These are phyloP conservation scores for Dusona sp. DNA, from an alignment of 2,888 invertebrate genomes.

Conservation along the genomic window DNA sequence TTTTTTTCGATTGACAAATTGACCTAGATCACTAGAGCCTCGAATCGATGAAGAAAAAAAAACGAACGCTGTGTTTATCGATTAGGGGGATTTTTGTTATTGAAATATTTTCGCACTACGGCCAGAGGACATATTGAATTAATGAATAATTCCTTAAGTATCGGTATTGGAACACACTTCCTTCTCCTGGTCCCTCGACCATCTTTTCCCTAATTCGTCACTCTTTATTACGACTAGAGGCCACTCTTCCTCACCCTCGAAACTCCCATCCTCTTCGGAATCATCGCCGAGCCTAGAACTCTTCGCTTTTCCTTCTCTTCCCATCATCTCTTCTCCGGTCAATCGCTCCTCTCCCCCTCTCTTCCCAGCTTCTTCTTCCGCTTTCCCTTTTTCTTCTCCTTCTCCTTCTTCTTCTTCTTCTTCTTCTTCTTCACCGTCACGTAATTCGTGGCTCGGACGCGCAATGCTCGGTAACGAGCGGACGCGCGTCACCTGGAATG, in stretches of 20 bases:
- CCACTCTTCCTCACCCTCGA: constrained; percentile 63
- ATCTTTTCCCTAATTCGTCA: constrained; percentile 59
- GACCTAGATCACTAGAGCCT: neutral
- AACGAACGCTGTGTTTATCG: neutral
- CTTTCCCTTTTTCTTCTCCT: neutral
- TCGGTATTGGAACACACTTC: constrained; percentile 73
- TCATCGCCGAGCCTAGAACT: constrained; percentile 20
- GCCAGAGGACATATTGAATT: constrained; percentile 46
- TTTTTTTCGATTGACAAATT: neutral
- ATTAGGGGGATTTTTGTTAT: constrained; percentile 18
- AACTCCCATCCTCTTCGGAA: constrained; percentile 28
- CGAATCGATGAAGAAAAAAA: neutral
- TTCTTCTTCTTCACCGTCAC: constrained; percentile 55
- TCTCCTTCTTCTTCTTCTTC: constrained; percentile 10
- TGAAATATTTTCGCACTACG: constrained; percentile 23
- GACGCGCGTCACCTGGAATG: constrained; percentile 72
- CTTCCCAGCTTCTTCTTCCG: constrained; percentile 2
- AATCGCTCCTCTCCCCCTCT: neutral
- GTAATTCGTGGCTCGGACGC: constrained; percentile 62
- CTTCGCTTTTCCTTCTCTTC: neutral
- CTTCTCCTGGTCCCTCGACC: constrained; percentile 73
- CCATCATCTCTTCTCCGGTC: neutral
- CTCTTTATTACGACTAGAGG: constrained; percentile 61
- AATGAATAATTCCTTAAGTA: constrained; percentile 70
- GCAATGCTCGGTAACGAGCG: constrained; percentile 60